A percentile compares a stretch with the other conserved stretches of the same genome.
Conservation (phyloP, 2,888 invertebrate species). For the Bombylius discolor region DNA sequence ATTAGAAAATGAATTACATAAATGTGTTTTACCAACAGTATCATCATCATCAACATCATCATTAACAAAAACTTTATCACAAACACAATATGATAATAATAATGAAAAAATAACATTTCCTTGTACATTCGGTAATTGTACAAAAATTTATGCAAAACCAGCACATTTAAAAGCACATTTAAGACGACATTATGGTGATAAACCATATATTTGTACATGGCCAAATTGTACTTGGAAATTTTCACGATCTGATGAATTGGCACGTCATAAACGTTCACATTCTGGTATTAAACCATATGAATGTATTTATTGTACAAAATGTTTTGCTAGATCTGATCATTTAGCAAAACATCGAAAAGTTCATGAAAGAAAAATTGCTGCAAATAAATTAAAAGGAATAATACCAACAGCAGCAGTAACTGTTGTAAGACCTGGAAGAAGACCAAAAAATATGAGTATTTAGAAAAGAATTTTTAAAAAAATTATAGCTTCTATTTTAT, state of each 20-base stretch:
- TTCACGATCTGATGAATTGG: slow-evolving; percentile 86
- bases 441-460: slow-evolving; percentile 21
- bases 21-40: not conserved
- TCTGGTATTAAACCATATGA: slow-evolving; percentile 89
- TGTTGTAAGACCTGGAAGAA: slow-evolving; percentile 31
- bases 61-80: not conserved
- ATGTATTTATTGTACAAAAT: slow-evolving; percentile 75
- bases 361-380: slow-evolving; percentile 50
- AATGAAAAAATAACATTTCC: slow-evolving; percentile 46
- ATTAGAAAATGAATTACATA: not conserved
- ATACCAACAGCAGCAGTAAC: slow-evolving; percentile 26
- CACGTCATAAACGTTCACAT: slow-evolving; percentile 86
- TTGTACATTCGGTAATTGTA: slow-evolving; percentile 57
- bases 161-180: slow-evolving; percentile 83
- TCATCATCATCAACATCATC: slow-evolving; percentile 9
- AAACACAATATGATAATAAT: slow-evolving; percentile 16
- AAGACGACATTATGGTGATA: slow-evolving; percentile 68
- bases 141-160: slow-evolving; percentile 76
- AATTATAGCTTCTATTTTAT: too few relatives aligned
- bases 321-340: slow-evolving; percentile 88
- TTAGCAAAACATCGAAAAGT: slow-evolving; percentile 83
- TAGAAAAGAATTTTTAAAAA: not conserved
- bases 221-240: slow-evolving; percentile 82
- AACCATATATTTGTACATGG: slow-evolving; percentile 62
- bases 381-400: slow-evolving; percentile 25